Percentiles rank a stretch among this genome's conserved stretches.
These are phyloP conservation scores for Sapayoa aenigma DNA, from an alignment of 2,113 vertebrate species.

Conservation along the genomic window DNA sequence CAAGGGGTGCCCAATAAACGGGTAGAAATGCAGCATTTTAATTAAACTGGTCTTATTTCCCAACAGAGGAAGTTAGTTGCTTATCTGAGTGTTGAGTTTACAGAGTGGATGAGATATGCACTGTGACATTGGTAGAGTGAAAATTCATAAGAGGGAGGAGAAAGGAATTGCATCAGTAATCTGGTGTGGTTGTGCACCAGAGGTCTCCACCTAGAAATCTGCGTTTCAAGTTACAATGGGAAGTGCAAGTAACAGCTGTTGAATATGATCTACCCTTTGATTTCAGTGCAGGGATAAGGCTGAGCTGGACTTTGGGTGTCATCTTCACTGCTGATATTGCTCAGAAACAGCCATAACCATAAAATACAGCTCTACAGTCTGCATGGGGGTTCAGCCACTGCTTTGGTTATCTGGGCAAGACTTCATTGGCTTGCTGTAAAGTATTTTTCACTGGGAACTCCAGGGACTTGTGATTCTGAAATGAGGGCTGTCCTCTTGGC, in stretches of 20 bases:
- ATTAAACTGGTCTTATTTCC: not conserved
- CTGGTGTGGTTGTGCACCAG: not conserved
- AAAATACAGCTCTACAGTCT: not conserved
- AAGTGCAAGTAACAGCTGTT: not conserved
- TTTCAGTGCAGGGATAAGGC: not conserved
- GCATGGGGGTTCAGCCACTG: not conserved
- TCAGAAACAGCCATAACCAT: not conserved
- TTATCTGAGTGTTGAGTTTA: not conserved
- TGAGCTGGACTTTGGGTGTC: not conserved
- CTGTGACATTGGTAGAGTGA: not conserved
- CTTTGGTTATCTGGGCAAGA: not conserved
- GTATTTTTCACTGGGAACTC: not conserved
- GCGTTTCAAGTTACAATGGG: rapidly evolving
- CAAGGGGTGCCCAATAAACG: not conserved
- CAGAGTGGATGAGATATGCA: not conserved
- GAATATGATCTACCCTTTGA: not conserved
- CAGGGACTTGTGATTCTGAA: not conserved
- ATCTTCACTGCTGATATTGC: not conserved
- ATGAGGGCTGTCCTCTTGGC: not conserved
- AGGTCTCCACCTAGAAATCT: not conserved
- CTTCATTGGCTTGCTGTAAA: not conserved
- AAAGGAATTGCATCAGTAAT: not conserved
- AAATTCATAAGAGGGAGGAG: not conserved
- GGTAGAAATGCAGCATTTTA: not conserved
- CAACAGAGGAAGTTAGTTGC: not conserved